Evolutionary conservation across 1,140 invertebrate genomes (phyloP).

Genomic region (Linepithema humile): DNA sequence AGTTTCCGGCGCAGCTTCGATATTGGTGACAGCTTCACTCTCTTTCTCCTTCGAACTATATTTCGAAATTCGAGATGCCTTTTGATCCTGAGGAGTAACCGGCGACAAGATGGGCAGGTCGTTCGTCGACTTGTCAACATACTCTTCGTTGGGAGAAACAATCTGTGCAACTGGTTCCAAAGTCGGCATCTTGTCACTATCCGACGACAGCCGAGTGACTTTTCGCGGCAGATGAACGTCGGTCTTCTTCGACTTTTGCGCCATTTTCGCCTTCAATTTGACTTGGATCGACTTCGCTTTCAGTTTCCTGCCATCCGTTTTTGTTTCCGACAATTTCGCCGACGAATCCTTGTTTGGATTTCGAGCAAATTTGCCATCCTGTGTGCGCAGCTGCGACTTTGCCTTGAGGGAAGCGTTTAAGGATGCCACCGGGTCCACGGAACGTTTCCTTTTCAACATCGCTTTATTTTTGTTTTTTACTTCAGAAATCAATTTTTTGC

Average conservation of each 20-base stretch:
- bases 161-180: conserved; percentile 66
- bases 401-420: conserved; percentile 77
- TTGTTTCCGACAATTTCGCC: conserved; percentile 26
- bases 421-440: conserved; percentile 65
- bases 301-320: not conserved
- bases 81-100: conserved; percentile 42
- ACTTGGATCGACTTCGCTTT: not conserved
- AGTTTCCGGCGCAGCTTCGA: not conserved
- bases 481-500: not conserved
- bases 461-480: conserved; percentile 43
- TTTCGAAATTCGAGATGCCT: conserved; percentile 8
- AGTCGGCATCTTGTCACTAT: conserved; percentile 76
- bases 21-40: not conserved
- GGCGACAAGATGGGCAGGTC: conserved; percentile 73
- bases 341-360: conserved; percentile 65
- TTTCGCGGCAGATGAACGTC: conserved; percentile 52
- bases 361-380: conserved; percentile 79
- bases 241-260: conserved; percentile 44
- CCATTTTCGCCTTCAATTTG: conserved; percentile 34
- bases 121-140: conserved; percentile 49
- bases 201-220: conserved; percentile 66
- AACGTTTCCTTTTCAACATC: conserved; percentile 65
- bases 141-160: conserved; percentile 19
- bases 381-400: conserved; percentile 74
- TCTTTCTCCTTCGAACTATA: conserved; percentile 36